phyloP scores from a whole-genome alignment of 2,888 invertebrate species.

The Xestoiulus laeticollis region DNA sequence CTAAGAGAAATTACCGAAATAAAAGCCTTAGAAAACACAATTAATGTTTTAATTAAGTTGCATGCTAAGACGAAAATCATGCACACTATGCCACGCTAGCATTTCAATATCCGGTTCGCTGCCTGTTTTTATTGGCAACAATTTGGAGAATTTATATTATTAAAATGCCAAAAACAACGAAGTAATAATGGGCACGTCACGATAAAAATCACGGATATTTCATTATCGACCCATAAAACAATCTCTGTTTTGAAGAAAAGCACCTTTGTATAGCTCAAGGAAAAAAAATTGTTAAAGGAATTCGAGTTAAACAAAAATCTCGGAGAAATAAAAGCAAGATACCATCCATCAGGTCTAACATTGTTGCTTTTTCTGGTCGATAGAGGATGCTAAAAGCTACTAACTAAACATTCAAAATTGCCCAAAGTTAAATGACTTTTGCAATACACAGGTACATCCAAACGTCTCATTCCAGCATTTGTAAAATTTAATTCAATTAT shows the following conservation, averaged over 20 bases:
- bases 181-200: not conserved
- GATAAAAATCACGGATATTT: constrained; percentile 13
- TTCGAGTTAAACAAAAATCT: not conserved
- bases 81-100: not conserved
- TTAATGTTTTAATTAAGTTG: not conserved
- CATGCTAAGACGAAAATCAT: not conserved
- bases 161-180: not conserved
- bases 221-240: not conserved
- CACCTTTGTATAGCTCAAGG: not conserved
- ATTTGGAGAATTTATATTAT: not conserved
- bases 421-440: too few species aligned
- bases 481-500: too few species aligned
- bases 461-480: too few species aligned
- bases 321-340: not conserved
- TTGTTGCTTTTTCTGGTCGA: not conserved
- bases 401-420: too few species aligned
- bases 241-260: not conserved
- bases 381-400: not conserved
- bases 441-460: too few species aligned
- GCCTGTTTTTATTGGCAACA: not conserved
- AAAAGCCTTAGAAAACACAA: not conserved
- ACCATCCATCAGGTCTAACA: not conserved
- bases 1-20: not conserved
- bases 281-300: not conserved
- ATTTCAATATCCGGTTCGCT: not conserved